Base-by-base conservation (phyloP, 1,140 invertebrate genomes). In the Melitaea cinxia region DNA sequence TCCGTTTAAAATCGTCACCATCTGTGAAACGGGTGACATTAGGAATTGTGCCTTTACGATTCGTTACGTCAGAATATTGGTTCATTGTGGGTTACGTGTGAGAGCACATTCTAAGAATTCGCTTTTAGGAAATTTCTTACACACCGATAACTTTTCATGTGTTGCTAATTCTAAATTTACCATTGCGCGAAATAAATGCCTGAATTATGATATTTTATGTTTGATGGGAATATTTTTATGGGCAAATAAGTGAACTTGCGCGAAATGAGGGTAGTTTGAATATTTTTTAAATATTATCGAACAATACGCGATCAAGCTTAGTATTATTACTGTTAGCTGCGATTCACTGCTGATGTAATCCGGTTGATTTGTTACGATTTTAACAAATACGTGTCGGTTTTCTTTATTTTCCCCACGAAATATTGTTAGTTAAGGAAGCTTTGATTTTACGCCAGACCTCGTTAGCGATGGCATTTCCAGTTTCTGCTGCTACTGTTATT, bases 1-100 rank as follows among this genome's bases (percentile, higher is more conserved):
- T 72, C 39, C 57, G 35, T 14, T 73, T 74, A 37, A 78, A 74
- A 80, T 72, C 65, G 75, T 80, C 79, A 72, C 79, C 75, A 77
- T 77, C 74, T 78, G 73, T 65, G 58, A 63, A 78, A 70, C 68
- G 42, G 69, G 49, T 37, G 30, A 72, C 54, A 54, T 65, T 61
- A 75, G 69, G 75, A 82, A 80, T 81, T 77, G 74, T 77, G 70
- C 67, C 64, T 68, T 70, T 62, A 68, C 75, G 70, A 73, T 83
- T 83, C 80, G 80, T 83, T 83, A 79, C 60, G 28, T 62, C 62
- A 61, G 69, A 77, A 83, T 78, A 83, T 81, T 81, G 78, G 75
- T 78, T 77, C 73, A 80, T 82, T 82, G 76, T 79, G 65, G 64
- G 70, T 73, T 50, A 75, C 63, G 70, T 73, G 72, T 74, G 67